Evolutionary conservation across 2,113 vertebrate genomes (phyloP).

Genomic region (Hemicordylus capensis): DNA sequence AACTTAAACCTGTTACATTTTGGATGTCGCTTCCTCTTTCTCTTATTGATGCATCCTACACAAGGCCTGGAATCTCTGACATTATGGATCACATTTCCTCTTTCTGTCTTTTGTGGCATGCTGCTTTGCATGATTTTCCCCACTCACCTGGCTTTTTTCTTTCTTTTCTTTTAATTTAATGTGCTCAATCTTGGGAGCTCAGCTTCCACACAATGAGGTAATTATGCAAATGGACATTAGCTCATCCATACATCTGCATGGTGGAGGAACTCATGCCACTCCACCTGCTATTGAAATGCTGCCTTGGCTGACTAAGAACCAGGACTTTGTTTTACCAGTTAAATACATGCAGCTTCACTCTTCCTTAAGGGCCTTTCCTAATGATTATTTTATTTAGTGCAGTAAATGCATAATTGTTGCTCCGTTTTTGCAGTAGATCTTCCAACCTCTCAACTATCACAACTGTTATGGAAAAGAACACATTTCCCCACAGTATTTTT

Average conservation of each 20-base stretch:
- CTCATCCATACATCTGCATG: too few species aligned
- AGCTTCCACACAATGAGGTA: too few species aligned
- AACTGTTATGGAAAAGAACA: not conserved
- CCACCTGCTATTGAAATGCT: not conserved
- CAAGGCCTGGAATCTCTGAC: not conserved
- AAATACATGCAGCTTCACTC: not conserved
- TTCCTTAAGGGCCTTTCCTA: not conserved
- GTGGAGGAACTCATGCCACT: too few species aligned
- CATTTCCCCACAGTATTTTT: not conserved
- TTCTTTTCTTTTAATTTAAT: too few species aligned
- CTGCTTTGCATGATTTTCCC: too few species aligned
- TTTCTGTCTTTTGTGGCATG: not conserved
- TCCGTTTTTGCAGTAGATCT: not conserved
- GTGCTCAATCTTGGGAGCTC: too few species aligned
- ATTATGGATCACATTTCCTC: not conserved
- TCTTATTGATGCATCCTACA: too few species aligned
- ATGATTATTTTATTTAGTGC: not conserved
- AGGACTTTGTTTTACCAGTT: not conserved
- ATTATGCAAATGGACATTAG: too few species aligned
- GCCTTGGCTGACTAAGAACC: not conserved
- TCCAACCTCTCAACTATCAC: not conserved
- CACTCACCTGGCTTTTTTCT: too few species aligned
- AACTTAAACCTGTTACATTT: not conserved
- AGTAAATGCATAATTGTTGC: not conserved
- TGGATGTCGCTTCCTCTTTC: not conserved